These are phyloP conservation scores for Leucosticte australis DNA, from an alignment of 2,113 vertebrate genomes.

Conservation along the genomic window DNA sequence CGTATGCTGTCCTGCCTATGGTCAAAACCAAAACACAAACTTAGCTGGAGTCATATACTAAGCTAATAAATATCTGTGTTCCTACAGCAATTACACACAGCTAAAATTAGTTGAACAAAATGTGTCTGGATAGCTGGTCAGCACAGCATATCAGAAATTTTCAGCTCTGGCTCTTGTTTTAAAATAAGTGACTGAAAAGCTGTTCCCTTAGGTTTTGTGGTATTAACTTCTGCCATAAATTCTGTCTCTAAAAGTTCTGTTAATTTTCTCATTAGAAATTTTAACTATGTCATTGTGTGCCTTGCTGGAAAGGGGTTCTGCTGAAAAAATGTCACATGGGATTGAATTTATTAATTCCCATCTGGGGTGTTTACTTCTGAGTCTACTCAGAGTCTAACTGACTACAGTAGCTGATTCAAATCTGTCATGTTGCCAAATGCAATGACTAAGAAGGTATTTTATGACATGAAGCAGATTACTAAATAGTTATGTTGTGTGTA, in stretches of 20 bases:
- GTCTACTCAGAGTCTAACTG: neutral
- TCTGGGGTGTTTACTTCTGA: neutral
- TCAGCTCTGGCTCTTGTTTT: neutral
- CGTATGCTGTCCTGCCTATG: neutral
- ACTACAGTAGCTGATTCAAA: neutral
- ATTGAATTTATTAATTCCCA: neutral
- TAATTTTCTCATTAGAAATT: neutral
- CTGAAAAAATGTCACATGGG: neutral
- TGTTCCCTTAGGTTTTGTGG: neutral
- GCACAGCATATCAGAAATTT: neutral
- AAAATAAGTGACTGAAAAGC: neutral
- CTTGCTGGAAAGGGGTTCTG: neutral
- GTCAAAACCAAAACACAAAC: neutral
- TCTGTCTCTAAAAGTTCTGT: neutral
- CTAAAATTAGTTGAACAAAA: neutral
- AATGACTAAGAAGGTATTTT: constrained; percentile 10
- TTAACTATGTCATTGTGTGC: neutral
- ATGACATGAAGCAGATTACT: neutral
- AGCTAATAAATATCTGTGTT: neutral
- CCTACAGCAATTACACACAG: neutral
- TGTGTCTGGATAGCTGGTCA: neutral
- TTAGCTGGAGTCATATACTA: neutral
- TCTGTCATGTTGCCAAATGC: constrained; percentile 11
- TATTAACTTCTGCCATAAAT: neutral
- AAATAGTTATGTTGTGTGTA: neutral